Evolutionary conservation across 1,140 invertebrate species (phyloP).

Genomic region (Penaeus indicus): DNA sequence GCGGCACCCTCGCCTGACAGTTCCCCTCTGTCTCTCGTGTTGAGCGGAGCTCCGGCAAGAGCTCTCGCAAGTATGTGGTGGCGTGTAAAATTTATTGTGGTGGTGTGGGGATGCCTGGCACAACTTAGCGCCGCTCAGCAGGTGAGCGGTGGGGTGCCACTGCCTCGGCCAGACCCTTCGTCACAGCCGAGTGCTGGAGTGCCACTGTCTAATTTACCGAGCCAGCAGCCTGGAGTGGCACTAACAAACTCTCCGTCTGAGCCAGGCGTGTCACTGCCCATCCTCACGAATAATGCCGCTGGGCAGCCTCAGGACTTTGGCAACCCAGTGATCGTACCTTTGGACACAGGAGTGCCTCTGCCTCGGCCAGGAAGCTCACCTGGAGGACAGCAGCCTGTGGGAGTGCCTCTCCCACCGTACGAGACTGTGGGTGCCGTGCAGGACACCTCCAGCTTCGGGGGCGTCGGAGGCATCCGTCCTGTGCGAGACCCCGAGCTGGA

Average conservation of each 20-base stretch:
- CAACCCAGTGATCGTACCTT: slow-evolving; percentile 15
- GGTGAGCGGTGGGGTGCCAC: slow-evolving; percentile 1
- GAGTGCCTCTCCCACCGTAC: slow-evolving; percentile 20
- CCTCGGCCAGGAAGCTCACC: not conserved
- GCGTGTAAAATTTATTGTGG: slow-evolving; percentile 9
- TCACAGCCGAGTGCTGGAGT: too few relatives aligned
- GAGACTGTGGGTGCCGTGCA: not conserved
- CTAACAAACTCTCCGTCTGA: too few relatives aligned
- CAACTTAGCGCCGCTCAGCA: not conserved
- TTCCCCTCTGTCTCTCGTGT: slow-evolving; percentile 1
- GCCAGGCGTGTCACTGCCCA: too few relatives aligned
- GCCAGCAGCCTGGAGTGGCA: too few relatives aligned
- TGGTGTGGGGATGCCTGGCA: slow-evolving; percentile 10
- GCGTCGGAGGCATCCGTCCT: slow-evolving; percentile 32
- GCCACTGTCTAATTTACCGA: too few relatives aligned
- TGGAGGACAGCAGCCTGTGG: not conserved
- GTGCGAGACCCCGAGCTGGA: slow-evolving; percentile 52
- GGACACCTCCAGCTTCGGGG: not conserved
- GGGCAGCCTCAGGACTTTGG: not conserved
- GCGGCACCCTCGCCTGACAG: not conserved
- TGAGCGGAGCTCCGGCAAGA: not conserved
- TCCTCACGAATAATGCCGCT: not conserved
- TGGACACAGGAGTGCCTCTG: slow-evolving; percentile 22
- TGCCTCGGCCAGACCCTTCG: not conserved
- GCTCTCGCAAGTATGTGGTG: slow-evolving; percentile 21